Conservation (phyloP, 30 jellyfish, hydroid and myxozoan species). For the Clytia hemisphaerica region DNA sequence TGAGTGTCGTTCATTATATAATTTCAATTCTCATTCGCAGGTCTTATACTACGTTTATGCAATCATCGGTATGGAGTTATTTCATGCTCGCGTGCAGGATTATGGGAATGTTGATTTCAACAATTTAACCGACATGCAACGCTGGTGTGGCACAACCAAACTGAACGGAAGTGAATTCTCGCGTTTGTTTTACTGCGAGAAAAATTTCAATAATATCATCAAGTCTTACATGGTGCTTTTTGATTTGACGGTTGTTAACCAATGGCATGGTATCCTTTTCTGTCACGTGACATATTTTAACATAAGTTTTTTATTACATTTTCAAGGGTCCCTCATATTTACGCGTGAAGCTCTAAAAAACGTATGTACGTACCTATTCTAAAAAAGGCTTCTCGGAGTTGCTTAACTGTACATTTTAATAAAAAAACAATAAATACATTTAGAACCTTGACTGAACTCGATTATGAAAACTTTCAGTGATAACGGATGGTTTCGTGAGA, state of each 20-base stretch:
- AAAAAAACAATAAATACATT: background rate
- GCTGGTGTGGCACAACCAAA: constrained; percentile 56
- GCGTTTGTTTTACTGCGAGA: constrained; percentile 83
- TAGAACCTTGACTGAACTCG: background rate
- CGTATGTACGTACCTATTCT: background rate
- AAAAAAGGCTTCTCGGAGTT: background rate
- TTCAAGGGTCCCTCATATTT: background rate
- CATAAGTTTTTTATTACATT: too few species aligned
- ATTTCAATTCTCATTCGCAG: constrained; percentile 40
- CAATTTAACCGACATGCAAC: constrained; percentile 13
- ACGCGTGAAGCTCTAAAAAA: background rate
- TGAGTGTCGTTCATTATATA: background rate
- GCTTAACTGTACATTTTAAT: background rate
- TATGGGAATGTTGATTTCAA: constrained; percentile 1
- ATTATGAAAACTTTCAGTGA: constrained; percentile 26
- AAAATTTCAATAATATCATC: constrained; percentile 77
- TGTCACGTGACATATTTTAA: background rate
- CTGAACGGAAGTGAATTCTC: constrained; percentile 54
- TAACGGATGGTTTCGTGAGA: constrained; percentile 80
- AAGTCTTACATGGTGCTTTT: constrained; percentile 69
- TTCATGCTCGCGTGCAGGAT: constrained; percentile 50
- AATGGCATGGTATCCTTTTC: constrained; percentile 97
- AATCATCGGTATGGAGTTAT: constrained; percentile 88
- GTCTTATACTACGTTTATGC: constrained; percentile 70
- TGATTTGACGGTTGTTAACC: constrained; percentile 93